Percentiles rank a stretch among this genome's conserved stretches.
phyloP scores from a whole-genome alignment of 2,113 vertebrate species.

The Eira barbara region DNA sequence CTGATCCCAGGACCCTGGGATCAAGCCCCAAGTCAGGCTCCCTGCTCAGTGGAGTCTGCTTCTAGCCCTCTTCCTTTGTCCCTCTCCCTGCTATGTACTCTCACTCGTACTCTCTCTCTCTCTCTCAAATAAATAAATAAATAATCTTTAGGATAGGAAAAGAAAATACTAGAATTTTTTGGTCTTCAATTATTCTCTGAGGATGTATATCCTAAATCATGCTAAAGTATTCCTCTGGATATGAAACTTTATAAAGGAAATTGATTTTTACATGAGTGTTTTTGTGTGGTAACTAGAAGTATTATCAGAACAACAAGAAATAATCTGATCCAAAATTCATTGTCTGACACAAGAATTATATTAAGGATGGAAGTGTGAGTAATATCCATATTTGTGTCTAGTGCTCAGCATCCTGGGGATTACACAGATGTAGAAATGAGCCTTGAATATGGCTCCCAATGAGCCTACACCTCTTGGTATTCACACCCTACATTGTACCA shows the following conservation, averaged over 20 bases:
- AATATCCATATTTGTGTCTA: not conserved
- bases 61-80: too few species aligned
- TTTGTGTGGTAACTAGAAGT: not conserved
- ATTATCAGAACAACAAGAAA: not conserved
- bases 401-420: not conserved
- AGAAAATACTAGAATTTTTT: not conserved
- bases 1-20: too few species aligned
- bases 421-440: not conserved
- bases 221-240: not conserved
- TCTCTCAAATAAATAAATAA: too few species aligned
- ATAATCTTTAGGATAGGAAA: not conserved
- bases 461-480: fast-evolving
- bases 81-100: too few species aligned
- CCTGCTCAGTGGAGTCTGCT: too few species aligned
- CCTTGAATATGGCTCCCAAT: not conserved
- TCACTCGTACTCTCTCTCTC: too few species aligned
- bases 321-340: not conserved
- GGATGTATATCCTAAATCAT: not conserved
- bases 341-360: not conserved
- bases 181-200: not conserved
- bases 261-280: not conserved
- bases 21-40: too few species aligned
- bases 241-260: not conserved
- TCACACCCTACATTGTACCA: not conserved
- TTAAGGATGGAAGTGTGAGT: not conserved